Conservation (phyloP, 2,113 vertebrate species). For the Tylochromis polylepis region DNA sequence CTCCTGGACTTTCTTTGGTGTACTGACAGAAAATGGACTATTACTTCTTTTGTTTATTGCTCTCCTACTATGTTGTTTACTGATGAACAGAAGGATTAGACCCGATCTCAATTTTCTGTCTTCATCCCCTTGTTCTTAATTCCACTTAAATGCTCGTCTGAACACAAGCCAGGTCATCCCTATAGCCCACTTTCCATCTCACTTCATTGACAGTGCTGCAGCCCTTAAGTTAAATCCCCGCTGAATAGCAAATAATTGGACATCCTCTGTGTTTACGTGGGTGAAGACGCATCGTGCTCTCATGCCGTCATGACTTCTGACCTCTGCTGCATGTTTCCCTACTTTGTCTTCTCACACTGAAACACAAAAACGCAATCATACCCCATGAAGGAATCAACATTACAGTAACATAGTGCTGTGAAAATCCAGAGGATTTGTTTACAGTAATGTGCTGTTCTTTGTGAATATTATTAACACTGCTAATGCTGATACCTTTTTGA, state of each 20-base stretch:
- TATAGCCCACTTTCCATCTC: conserved; percentile 48
- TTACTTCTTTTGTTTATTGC: conserved; percentile 6
- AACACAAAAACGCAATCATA: background rate
- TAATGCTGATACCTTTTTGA: background rate
- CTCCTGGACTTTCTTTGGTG: background rate
- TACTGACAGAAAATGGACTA: background rate
- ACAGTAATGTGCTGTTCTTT: background rate
- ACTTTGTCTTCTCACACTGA: background rate
- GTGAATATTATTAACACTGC: background rate
- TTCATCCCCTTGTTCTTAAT: conserved; percentile 61
- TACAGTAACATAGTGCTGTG: background rate
- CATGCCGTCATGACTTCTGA: background rate
- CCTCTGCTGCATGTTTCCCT: background rate
- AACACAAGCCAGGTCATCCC: conserved; percentile 49
- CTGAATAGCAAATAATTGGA: conserved; percentile 41
- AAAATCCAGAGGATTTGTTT: background rate
- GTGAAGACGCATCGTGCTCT: background rate
- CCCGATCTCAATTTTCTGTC: conserved; percentile 32
- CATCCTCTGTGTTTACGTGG: background rate
- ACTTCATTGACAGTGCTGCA: conserved; percentile 40
- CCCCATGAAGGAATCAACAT: background rate
- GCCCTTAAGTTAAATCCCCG: conserved; percentile 31
- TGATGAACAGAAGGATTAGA: conserved; percentile 50
- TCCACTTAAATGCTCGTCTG: conserved; percentile 57
- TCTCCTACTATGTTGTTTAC: conserved; percentile 29